Conservation (phyloP, 2,888 invertebrate species). For the Lordiphosa andalusiaca region DNA sequence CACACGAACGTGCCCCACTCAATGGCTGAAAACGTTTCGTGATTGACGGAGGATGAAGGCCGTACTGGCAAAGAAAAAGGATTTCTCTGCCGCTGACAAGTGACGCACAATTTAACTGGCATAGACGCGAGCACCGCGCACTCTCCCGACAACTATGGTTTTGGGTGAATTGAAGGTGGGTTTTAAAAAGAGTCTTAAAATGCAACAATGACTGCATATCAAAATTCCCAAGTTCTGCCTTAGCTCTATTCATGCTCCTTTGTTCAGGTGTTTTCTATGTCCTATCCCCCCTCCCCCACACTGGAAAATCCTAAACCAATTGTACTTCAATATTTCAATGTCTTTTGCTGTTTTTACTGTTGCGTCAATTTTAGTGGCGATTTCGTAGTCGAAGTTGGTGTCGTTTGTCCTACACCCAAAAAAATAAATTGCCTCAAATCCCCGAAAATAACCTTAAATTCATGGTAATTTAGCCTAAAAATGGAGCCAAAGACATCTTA, state of each 20-base stretch:
- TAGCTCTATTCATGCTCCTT: no score
- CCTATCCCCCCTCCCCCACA: background rate
- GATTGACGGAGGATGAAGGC: slow-evolving; percentile 58
- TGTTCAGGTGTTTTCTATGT: no score
- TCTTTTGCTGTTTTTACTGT: slow-evolving; percentile 48
- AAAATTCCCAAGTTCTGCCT: no score
- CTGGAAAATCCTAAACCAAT: slow-evolving; percentile 47
- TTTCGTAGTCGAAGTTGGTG: slow-evolving; percentile 24
- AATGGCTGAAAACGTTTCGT: slow-evolving; percentile 47
- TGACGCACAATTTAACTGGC: slow-evolving; percentile 55
- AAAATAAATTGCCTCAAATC: no score
- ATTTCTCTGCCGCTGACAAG: slow-evolving; percentile 66
- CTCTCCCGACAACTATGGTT: background rate
- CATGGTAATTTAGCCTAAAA: no score
- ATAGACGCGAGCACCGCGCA: slow-evolving; percentile 16
- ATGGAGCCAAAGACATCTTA: no score
- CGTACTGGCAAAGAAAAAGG: slow-evolving; percentile 44
- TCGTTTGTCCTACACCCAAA: slow-evolving; percentile 40
- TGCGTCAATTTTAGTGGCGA: slow-evolving; percentile 56
- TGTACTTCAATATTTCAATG: slow-evolving; percentile 76
- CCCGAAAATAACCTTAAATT: no score
- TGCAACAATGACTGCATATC: no score
- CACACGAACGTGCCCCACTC: slow-evolving; percentile 65
- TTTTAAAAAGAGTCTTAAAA: no score
- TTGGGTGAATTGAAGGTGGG: no score